A percentile compares a stretch with the other conserved stretches of the same genome.
Conservation (phyloP, 1,140 invertebrate genomes). For the Ostrea edulis region DNA sequence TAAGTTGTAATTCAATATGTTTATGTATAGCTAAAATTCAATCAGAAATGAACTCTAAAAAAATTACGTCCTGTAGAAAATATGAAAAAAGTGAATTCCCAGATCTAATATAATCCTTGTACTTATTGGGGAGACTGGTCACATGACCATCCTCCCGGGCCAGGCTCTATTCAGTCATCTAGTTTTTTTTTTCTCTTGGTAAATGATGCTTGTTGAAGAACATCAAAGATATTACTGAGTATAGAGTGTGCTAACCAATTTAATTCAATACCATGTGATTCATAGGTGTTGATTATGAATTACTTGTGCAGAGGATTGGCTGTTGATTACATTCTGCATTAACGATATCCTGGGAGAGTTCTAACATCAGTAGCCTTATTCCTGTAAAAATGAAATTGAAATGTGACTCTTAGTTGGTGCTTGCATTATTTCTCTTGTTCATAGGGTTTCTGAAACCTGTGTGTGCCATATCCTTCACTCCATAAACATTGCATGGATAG, state of each 20-base stretch:
- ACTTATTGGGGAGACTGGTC: not conserved
- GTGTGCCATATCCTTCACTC: not conserved
- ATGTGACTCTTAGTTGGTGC: not conserved
- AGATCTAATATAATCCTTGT: not conserved
- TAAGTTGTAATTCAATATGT: not conserved
- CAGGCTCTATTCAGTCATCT: not conserved
- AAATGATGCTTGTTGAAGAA: conserved; percentile 28
- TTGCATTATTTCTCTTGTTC: not conserved
- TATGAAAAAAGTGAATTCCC: conserved; percentile 9
- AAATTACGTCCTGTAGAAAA: not conserved
- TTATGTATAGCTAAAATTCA: not conserved
- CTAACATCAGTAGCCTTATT: conserved; percentile 9
- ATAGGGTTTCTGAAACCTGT: not conserved
- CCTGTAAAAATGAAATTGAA: not conserved
- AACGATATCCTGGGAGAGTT: not conserved
- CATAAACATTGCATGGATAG: not conserved
- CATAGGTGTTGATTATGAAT: conserved; percentile 25
- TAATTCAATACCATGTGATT: conserved; percentile 21
- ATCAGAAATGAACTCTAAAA: not conserved
- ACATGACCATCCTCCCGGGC: conserved; percentile 1
- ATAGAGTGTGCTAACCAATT: not conserved
- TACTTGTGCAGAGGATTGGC: not conserved
- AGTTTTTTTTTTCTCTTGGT: not conserved
- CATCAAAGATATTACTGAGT: not conserved
- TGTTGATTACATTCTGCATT: not conserved